Evolutionary conservation across 1,140 invertebrate genomes (phyloP).

Genomic region (Ips typographus): DNA sequence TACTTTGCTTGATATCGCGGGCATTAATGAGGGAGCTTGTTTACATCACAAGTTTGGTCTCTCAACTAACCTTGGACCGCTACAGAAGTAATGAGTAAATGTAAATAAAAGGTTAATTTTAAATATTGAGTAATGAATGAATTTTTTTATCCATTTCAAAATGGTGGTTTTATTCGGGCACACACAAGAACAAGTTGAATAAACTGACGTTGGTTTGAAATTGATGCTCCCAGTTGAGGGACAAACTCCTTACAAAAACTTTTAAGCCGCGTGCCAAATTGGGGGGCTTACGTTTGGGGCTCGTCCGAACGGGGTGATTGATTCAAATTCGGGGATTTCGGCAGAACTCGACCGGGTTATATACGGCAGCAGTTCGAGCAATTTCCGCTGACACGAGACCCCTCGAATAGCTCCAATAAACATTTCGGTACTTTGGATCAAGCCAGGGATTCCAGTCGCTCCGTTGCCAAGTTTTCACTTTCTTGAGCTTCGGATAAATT

Average conservation of each 20-base stretch:
- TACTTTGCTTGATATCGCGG: too few relatives aligned
- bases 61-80: too few relatives aligned
- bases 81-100: too few relatives aligned
- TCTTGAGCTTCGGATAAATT: background rate
- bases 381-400: slow-evolving; percentile 37
- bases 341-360: slow-evolving; percentile 29
- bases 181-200: too few relatives aligned
- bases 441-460: slow-evolving; percentile 16
- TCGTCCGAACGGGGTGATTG: slow-evolving; percentile 29
- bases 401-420: slow-evolving; percentile 28
- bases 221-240: background rate
- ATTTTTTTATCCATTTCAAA: too few relatives aligned
- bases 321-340: slow-evolving; percentile 36
- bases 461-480: slow-evolving; percentile 18
- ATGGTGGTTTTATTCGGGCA: too few relatives aligned
- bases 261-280: slow-evolving; percentile 30
- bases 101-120: too few relatives aligned
- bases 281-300: slow-evolving; percentile 14
- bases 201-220: too few relatives aligned
- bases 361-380: slow-evolving; percentile 33
- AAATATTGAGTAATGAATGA: too few relatives aligned
- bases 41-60: too few relatives aligned
- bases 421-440: slow-evolving; percentile 16
- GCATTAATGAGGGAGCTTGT: too few relatives aligned
- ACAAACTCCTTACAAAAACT: slow-evolving; percentile 17